A percentile compares a stretch with the other conserved stretches of the same genome.
phyloP scores from a whole-genome alignment of 2,888 invertebrate species.

The Ichneumoninae sp. region DNA sequence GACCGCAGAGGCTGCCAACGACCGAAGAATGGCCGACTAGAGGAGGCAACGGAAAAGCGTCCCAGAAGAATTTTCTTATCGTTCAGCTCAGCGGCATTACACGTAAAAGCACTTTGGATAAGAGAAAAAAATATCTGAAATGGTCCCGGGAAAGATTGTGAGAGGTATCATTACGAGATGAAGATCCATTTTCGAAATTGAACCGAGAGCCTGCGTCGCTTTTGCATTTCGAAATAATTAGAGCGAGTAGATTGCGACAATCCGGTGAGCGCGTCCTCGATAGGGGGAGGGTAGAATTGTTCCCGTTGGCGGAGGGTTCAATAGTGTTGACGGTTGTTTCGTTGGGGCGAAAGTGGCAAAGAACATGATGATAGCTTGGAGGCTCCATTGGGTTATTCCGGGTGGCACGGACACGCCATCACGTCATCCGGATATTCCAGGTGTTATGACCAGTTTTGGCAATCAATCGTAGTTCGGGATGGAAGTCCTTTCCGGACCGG shows the following conservation, averaged over 20 bases:
- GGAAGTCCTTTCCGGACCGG: not conserved
- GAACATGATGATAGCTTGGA: not conserved
- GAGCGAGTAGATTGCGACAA: constrained; percentile 9
- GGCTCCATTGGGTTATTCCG: not conserved
- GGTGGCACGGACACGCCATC: too few relatives aligned
- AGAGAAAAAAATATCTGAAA: constrained; percentile 21
- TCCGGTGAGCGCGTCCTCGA: not conserved
- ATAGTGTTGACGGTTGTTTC: not conserved
- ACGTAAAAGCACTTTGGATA: constrained; percentile 39
- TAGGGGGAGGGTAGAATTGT: not conserved
- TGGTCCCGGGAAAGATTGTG: not conserved
- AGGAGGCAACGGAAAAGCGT: not conserved
- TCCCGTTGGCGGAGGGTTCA: not conserved
- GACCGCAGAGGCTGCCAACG: not conserved
- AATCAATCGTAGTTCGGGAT: not conserved
- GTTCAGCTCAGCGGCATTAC: not conserved
- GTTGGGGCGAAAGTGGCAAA: not conserved
- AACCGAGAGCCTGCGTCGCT: constrained; percentile 14
- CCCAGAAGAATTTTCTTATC: constrained; percentile 19
- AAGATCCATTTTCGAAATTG: constrained; percentile 54
- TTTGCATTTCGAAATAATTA: constrained; percentile 35
- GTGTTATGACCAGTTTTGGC: not conserved
- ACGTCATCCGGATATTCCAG: not conserved
- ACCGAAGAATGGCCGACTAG: not conserved
- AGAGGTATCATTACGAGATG: constrained; percentile 49